Base-by-base conservation (phyloP, 37 sponge, comb jelly and placozoan genomes). In the Dysidea cf. avara region DNA sequence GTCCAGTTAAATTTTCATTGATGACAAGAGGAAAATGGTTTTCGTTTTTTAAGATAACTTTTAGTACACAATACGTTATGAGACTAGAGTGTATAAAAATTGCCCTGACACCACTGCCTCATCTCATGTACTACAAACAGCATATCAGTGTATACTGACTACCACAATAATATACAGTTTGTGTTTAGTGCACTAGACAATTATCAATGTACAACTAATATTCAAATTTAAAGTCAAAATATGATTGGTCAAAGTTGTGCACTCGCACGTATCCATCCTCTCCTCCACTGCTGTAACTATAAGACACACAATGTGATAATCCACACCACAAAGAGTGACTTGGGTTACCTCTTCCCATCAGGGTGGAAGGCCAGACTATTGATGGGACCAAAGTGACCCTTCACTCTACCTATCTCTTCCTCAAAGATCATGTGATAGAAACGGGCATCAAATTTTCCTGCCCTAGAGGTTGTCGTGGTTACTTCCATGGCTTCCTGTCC, bases 381-480 rank as follows among this genome's bases (percentile, higher is more conserved):
- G 56, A 98, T 98, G n/a, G 99, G 99, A 29, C 99, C 99, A 81
- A 98, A 98, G 51, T 98, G 99, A 65, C 99, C 99, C 70, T 98
- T 98, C 25, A 98, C 99, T 50, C 99, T 56, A 9, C 99, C 99
- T 26, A 98, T 98, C 74, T 98, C 99, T 74, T 98, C 96, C 77
- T 95, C 93, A 55, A 89, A 92, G 46, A 98, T 76, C 35, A 98
- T 68, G 37, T 98, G 99, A 72, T 90, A 98, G 80, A 98, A 95
- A 20, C 96, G 49, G 32, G 99, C 99, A 38, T 95, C 90, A 69
- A 98, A 98, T 56, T 98, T 98, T 25, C 99, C 99, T 17, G 89
- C 87, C 66, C 89, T 88, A 13, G 96, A 81, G 52, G 78, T 74
- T 0, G 99, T 95, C 7, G 90, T 91, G 53, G 99, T 98, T 49